Evolutionary conservation across 2,113 vertebrate species (phyloP), one percentile per base, ranked within the genome.

Genomic region (Anthoscopus minutus): DNA sequence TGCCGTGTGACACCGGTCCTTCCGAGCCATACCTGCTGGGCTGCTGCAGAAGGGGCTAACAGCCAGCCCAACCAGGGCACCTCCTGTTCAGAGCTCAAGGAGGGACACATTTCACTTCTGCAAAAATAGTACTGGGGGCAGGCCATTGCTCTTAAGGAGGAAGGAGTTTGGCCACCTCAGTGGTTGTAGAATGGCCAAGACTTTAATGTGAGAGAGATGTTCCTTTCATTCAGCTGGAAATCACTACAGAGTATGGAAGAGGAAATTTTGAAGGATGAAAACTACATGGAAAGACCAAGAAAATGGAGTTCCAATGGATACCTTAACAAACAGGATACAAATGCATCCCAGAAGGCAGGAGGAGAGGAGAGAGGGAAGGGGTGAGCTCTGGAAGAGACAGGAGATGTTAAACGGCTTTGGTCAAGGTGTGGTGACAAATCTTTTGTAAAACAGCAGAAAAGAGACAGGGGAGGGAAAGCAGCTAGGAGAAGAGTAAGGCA

Each of bases 81-180:
- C 51, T 86, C 48, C 7, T 9, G 10, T 4, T 33, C 57, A 31
- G 35, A 60, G 54, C 60, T 51, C 40, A 84, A 50, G 62, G 17
- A 83, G 54, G 19, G 33, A 82, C 23, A 9, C 16, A 13, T 37
- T 48, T 77, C 35, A 19, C 27, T 44, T 51, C 50, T 31, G 30
- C 13, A 66, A 80, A 94, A 56, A 30, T 7, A 28, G 42, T 11
- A 5, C 45, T 50, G 54, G 57, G 38, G 27, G 50, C n/a, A 56
- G 28, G 23, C 13, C 10, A 6, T 48, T 80, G 80, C 74, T 82
- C 57, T 58, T 53, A 61, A 66, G 27, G 5, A 13, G 74, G 51
- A 33, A n/a, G 33, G 44, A 48, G 7, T 53, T 48, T 61, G 69
- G 21, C 44, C 0, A 0, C 45, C 21, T 66, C 31, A 42, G 1